A percentile compares a stretch with the other conserved stretches of the same genome.
These are phyloP conservation scores for Aspidiotus destructor DNA, from an alignment of 2,888 invertebrate species.

Conservation along the genomic window DNA sequence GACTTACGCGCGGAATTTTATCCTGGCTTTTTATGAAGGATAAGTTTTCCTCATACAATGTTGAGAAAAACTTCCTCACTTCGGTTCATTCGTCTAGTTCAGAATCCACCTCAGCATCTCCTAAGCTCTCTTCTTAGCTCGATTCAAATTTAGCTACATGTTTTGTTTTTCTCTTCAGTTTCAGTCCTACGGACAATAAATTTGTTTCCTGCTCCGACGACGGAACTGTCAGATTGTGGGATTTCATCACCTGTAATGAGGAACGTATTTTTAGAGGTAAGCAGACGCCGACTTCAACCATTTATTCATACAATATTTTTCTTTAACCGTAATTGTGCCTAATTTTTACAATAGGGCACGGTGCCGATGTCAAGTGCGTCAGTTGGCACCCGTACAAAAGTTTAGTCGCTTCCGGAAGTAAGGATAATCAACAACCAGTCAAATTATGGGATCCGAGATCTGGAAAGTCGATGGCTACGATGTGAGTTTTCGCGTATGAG, in stretches of 20 bases:
- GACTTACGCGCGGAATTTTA: no score
- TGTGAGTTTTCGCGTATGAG: constrained; percentile 50
- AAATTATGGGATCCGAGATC: constrained; percentile 99
- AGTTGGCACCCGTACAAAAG: constrained; percentile 99
- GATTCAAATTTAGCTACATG: not conserved
- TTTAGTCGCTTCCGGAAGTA: constrained; percentile 93
- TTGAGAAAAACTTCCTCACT: no score
- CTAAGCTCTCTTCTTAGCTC: no score
- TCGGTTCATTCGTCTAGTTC: no score
- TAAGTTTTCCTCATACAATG: no score
- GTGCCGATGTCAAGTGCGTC: constrained; percentile 97
- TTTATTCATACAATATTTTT: not conserved
- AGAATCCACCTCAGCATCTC: no score
- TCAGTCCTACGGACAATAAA: constrained; percentile 97
- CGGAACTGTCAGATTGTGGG: constrained; percentile 97
- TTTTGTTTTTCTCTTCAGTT: constrained; percentile 53
- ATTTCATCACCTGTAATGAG: constrained; percentile 93
- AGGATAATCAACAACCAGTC: constrained; percentile 98
- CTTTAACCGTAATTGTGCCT: not conserved
- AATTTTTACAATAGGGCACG: constrained; percentile 60
- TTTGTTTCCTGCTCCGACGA: constrained; percentile 99
- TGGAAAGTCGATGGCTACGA: constrained; percentile 85
- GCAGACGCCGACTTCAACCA: constrained; percentile 13
- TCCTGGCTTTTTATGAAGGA: no score
- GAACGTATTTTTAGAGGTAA: constrained; percentile 80